Percentiles rank a stretch among this genome's conserved stretches.
Conservation (phyloP, 1,140 invertebrate genomes). For the Scaptodrosophila lebanonensis region DNA sequence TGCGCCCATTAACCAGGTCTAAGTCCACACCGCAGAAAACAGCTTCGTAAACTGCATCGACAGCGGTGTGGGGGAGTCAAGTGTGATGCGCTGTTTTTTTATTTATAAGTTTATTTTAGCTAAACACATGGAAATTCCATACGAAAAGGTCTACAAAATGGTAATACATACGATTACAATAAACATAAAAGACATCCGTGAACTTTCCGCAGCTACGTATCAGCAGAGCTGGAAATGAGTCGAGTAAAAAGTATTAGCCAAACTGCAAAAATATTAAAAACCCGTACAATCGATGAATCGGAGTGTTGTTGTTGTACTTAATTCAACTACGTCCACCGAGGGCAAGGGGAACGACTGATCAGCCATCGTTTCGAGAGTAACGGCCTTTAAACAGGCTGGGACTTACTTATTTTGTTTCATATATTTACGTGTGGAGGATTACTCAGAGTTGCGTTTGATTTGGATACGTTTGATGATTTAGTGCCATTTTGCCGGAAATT, state of each 20-base stretch:
- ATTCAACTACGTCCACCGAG: constrained; percentile 13
- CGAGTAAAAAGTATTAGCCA: constrained; percentile 57
- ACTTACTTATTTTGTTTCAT: constrained; percentile 11
- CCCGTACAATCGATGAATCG: constrained; percentile 27
- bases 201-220: constrained; percentile 13
- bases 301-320: constrained; percentile 54
- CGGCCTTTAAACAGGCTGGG: constrained; percentile 35
- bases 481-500: constrained; percentile 71
- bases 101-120: constrained; percentile 71
- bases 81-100: constrained; percentile 70
- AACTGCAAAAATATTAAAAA: constrained; percentile 28
- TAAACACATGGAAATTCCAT: constrained; percentile 44
- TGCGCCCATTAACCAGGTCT: constrained; percentile 77
- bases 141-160: constrained; percentile 29
- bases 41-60: constrained; percentile 26
- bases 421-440: constrained; percentile 1
- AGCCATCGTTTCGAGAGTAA: constrained; percentile 50
- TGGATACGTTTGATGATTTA: constrained; percentile 54
- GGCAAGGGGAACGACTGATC: constrained; percentile 25
- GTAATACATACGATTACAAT: constrained; percentile 16
- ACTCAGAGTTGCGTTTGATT: constrained; percentile 18
- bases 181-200: constrained; percentile 17
- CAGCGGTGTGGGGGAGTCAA: constrained; percentile 26
- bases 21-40: constrained; percentile 42
- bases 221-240: constrained; percentile 11